These are phyloP conservation scores for Chrysoperla carnea DNA, from an alignment of 1,140 invertebrate species.

Conservation along the genomic window DNA sequence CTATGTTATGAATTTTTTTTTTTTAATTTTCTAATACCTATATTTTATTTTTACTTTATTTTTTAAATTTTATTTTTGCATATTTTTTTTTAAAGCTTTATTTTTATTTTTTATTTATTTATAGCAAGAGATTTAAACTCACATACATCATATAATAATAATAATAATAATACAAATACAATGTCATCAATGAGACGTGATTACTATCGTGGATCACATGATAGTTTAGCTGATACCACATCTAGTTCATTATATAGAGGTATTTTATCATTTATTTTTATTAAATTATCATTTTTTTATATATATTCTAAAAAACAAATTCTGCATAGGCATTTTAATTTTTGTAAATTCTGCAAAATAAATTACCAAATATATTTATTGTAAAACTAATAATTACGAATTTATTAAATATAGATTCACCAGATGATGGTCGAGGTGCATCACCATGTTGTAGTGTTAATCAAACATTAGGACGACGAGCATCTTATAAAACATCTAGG, in stretches of 20 bases:
- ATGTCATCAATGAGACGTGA: slow-evolving; percentile 55
- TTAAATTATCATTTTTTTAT: slow-evolving; percentile 9
- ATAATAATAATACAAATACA: neutral
- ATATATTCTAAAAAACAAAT: too few relatives aligned
- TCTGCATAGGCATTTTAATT: too few relatives aligned
- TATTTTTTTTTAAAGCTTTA: slow-evolving; percentile 21
- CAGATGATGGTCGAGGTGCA: slow-evolving; percentile 57
- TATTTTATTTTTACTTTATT: slow-evolving; percentile 11
- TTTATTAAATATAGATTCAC: slow-evolving; percentile 55
- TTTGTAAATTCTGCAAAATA: too few relatives aligned
- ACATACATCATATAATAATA: slow-evolving; percentile 15
- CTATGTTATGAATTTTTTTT: too few relatives aligned
- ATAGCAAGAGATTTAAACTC: slow-evolving; percentile 1
- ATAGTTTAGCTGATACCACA: slow-evolving; percentile 52
- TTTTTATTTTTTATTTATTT: slow-evolving; percentile 13
- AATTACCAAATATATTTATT: too few relatives aligned
- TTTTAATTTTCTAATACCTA: too few relatives aligned
- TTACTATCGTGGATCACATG: slow-evolving; percentile 73
- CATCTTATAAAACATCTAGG: slow-evolving; percentile 73
- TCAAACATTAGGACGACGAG: slow-evolving; percentile 48
- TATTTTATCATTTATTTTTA: slow-evolving; percentile 22
- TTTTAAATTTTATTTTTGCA: slow-evolving; percentile 15
- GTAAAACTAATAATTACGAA: too few relatives aligned
- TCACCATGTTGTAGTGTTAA: slow-evolving; percentile 49
- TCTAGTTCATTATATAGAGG: slow-evolving; percentile 31